phyloP scores from a whole-genome alignment of 2,113 vertebrate species.

The Cisticola juncidis region DNA sequence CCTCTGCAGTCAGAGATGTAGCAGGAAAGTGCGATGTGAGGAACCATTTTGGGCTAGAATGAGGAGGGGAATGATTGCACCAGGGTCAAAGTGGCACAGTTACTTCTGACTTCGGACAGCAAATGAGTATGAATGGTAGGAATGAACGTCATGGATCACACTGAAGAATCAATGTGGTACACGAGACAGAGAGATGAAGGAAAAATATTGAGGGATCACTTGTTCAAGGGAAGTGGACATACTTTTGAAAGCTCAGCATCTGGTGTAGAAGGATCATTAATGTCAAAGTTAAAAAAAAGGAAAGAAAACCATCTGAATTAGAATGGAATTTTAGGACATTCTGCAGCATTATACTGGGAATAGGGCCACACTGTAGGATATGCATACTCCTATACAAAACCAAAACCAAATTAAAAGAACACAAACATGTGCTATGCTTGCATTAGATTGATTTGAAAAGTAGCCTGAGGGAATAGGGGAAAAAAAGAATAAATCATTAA shows the following conservation, averaged over 20 bases:
- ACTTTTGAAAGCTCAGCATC: not conserved
- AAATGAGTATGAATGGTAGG: not conserved
- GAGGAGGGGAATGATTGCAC: not conserved
- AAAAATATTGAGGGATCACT: not conserved
- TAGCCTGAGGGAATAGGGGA: not conserved
- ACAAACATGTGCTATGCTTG: not conserved
- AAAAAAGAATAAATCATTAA: not conserved
- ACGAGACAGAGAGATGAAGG: not conserved
- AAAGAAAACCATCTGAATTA: accelerated
- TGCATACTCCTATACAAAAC: not conserved
- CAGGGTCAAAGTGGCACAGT: not conserved
- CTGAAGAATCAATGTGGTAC: not conserved
- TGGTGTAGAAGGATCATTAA: not conserved
- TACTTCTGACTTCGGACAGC: not conserved
- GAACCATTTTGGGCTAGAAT: not conserved
- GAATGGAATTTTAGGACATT: not conserved
- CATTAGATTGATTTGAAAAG: not conserved
- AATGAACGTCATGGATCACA: not conserved
- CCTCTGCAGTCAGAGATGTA: not conserved
- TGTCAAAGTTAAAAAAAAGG: not conserved
- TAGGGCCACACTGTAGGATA: not conserved
- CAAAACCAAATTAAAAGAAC: not conserved
- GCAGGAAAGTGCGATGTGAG: not conserved
- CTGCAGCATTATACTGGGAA: not conserved
- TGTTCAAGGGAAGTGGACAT: not conserved